These are phyloP conservation scores for Dreissena polymorpha DNA, from an alignment of 1,140 invertebrate species.

Conservation along the genomic window DNA sequence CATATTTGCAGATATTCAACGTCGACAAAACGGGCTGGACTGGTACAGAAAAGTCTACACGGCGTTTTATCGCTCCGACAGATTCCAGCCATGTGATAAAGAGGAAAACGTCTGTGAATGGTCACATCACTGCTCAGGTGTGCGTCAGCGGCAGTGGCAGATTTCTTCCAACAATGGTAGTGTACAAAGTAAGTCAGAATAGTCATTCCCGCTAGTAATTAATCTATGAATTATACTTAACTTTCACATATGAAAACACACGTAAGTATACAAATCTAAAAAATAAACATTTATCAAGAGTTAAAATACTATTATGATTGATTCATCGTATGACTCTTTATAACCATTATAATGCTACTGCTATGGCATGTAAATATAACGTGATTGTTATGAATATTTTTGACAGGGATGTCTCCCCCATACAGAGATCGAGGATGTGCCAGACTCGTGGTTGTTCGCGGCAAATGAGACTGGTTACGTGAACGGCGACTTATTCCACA, in stretches of 20 bases:
- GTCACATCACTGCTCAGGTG: not conserved
- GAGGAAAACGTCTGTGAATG: not conserved
- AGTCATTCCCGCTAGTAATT: too few species aligned
- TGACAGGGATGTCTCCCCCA: not conserved
- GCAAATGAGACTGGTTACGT: not conserved
- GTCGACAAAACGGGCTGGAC: not conserved
- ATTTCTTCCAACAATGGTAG: not conserved
- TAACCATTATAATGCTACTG: too few species aligned
- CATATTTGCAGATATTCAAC: not conserved
- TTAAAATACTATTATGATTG: too few species aligned
- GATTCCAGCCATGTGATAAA: not conserved
- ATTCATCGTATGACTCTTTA: too few species aligned
- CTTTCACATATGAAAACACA: too few species aligned
- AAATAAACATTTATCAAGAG: too few species aligned
- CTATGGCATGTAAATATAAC: too few species aligned
- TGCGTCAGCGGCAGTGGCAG: slow-evolving; percentile 1
- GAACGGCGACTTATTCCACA: not conserved
- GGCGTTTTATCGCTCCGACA: not conserved
- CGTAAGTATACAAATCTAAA: too few species aligned
- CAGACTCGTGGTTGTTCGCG: not conserved
- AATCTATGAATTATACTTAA: too few species aligned
- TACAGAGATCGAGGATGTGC: not conserved
- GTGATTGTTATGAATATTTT: not conserved
- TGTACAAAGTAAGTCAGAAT: not conserved
- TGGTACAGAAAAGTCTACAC: not conserved